A percentile compares a stretch with the other conserved stretches of the same genome.
Conservation (phyloP, 2,113 vertebrate species). For the Dipodomys spectabilis region DNA sequence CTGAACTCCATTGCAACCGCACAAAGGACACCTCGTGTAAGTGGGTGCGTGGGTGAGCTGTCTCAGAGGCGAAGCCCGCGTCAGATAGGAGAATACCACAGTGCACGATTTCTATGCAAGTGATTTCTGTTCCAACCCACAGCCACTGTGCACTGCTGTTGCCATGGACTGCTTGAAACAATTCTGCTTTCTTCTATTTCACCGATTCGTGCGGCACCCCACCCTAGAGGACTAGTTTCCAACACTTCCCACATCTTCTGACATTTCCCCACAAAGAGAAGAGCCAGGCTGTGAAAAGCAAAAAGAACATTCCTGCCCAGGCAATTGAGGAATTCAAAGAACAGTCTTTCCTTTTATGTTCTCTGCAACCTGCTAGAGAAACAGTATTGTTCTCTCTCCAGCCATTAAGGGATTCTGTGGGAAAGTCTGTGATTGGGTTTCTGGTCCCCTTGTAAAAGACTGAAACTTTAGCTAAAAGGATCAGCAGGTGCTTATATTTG, state of each 20-base stretch:
- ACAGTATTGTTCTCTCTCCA: background rate
- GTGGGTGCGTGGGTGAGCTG: background rate
- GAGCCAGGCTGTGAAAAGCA: background rate
- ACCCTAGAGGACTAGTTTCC: background rate
- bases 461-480: background rate
- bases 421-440: background rate
- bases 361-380: background rate
- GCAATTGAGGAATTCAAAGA: background rate
- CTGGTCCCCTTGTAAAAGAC: background rate
- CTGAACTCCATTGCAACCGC: rapidly evolving
- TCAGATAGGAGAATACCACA: background rate
- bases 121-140: background rate
- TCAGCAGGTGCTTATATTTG: background rate
- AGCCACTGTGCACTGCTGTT: background rate
- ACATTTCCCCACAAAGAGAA: background rate
- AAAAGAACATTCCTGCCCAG: background rate
- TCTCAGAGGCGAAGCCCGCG: too few species aligned
- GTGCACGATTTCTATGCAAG: background rate
- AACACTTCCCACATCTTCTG: background rate
- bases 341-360: background rate
- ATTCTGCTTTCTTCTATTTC: background rate
- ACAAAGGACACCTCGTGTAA: rapidly evolving
- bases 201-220: background rate
- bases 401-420: background rate
- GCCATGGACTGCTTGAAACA: background rate